Percentiles rank a stretch among this genome's conserved stretches.
Evolutionary conservation across 2,888 invertebrate species (phyloP).

Genomic region (Sinhomidia bicolor): DNA sequence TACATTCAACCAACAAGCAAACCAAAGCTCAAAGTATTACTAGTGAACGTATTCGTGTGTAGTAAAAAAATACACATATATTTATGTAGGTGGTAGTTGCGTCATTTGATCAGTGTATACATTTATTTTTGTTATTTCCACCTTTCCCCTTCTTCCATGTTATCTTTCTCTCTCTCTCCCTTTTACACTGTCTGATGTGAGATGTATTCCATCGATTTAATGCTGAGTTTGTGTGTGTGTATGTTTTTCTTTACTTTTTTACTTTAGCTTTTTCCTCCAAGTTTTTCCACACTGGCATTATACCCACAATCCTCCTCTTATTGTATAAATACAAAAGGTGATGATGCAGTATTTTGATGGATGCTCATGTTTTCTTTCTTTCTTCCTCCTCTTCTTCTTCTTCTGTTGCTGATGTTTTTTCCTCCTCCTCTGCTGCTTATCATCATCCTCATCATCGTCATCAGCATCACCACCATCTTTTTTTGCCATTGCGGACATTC

Average conservation of each 20-base stretch:
- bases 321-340: conserved; percentile 46
- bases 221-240: not conserved
- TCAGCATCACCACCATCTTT: conserved; percentile 23
- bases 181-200: not conserved
- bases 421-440: conserved; percentile 32
- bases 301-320: conserved; percentile 10
- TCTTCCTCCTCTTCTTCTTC: conserved; percentile 27
- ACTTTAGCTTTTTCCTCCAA: not conserved
- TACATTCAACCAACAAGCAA: no score
- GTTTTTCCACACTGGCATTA: no score
- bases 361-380: conserved; percentile 57
- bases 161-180: not conserved
- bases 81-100: no score
- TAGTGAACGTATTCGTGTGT: no score
- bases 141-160: conserved; percentile 29
- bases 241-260: conserved; percentile 11
- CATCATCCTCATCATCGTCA: conserved; percentile 28
- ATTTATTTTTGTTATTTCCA: conserved; percentile 30
- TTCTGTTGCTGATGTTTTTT: conserved; percentile 47
- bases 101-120: not conserved
- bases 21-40: not conserved
- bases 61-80: no score
- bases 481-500: conserved; percentile 9
- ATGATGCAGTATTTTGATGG: conserved; percentile 63
- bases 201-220: conserved; percentile 44